Percentiles rank a stretch among this genome's conserved stretches.
Evolutionary conservation across 1,140 invertebrate species (phyloP).

Genomic region (Bombus haemorrhoidalis): DNA sequence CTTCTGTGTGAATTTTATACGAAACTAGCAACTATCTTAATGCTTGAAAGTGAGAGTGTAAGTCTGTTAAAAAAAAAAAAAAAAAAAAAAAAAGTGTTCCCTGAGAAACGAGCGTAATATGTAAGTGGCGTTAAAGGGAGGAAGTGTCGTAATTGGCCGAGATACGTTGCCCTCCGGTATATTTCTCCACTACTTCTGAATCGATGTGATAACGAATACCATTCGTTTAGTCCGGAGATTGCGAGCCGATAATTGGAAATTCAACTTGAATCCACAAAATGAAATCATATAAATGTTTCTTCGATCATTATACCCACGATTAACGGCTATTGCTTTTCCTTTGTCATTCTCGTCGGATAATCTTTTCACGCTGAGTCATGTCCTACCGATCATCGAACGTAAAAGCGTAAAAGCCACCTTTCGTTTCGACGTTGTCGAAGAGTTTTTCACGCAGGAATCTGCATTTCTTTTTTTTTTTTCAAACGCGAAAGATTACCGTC

Average conservation of each 20-base stretch:
- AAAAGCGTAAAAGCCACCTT: rapidly evolving
- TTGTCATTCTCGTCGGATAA: neutral
- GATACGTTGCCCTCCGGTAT: conserved; percentile 10
- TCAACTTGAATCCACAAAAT: conserved; percentile 5
- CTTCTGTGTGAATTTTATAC: rapidly evolving
- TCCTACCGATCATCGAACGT: neutral
- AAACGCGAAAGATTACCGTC: too few species aligned
- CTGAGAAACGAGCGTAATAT: conserved; percentile 26
- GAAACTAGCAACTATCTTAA: too few species aligned
- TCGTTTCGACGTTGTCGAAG: too few species aligned
- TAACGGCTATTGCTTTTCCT: neutral
- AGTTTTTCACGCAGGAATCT: neutral
- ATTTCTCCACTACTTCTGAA: conserved; percentile 23
- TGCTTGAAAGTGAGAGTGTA: too few species aligned
- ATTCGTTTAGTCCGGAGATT: conserved; percentile 47
- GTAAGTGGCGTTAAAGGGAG: conserved; percentile 32
- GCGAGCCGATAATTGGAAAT: conserved; percentile 28
- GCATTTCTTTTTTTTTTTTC: too few species aligned
- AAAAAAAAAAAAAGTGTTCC: conserved; percentile 31
- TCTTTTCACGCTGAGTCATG: rapidly evolving
- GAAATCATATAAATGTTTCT: conserved; percentile 1
- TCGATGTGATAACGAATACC: conserved; percentile 30
- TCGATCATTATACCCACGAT: neutral
- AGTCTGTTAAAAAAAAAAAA: conserved; percentile 27
- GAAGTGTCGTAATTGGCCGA: conserved; percentile 30